phyloP scores from a whole-genome alignment of 2,888 invertebrate species.

The Ryuthela nishihirai region DNA sequence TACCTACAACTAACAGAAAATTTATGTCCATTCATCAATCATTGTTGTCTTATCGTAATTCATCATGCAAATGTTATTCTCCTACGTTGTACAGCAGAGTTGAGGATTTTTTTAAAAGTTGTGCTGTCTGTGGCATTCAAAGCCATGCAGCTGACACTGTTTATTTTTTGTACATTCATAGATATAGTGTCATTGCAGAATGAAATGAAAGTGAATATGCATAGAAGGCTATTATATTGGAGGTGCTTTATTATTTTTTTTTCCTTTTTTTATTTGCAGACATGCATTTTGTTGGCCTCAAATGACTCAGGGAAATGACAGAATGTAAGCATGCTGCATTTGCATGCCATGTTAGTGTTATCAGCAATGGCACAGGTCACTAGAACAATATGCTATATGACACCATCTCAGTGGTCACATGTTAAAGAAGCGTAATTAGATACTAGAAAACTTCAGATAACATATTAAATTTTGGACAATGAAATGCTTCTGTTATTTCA shows the following conservation, averaged over 20 bases:
- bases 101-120: no score
- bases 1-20: no score
- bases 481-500: no score
- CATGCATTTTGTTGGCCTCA: constrained; percentile 35
- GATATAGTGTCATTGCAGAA: not conserved
- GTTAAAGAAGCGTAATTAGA: not conserved
- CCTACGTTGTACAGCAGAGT: no score
- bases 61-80: no score
- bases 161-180: not conserved
- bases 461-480: not conserved
- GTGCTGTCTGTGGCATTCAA: not conserved
- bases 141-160: not conserved
- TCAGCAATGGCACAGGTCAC: not conserved
- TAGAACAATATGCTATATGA: not conserved
- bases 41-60: no score
- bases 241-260: no score
- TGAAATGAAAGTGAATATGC: not conserved
- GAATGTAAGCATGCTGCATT: constrained; percentile 13
- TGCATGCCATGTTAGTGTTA: not conserved
- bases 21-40: no score
- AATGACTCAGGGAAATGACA: constrained; percentile 32
- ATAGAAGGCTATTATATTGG: constrained; percentile 7
- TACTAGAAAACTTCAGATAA: not conserved
- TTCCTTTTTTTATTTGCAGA: constrained; percentile 19
- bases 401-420: not conserved